Conservation (phyloP, 2,888 invertebrate species). For the Elysia crispata region DNA sequence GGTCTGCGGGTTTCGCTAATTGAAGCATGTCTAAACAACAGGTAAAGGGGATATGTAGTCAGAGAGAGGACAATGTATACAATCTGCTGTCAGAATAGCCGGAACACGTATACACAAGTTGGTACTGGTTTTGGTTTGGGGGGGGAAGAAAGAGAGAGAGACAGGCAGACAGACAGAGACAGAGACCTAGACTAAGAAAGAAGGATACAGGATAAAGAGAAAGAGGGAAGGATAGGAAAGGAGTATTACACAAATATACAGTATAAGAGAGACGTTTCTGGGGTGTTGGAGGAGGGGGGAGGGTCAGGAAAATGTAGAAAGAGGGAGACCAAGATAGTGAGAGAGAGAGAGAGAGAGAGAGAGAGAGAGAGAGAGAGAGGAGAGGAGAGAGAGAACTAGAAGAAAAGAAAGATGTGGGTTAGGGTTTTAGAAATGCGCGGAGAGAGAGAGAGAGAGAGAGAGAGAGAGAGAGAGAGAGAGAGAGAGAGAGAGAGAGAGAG, state of each 20-base stretch:
- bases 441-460: neutral
- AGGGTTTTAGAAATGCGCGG: neutral
- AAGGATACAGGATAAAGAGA: too few species aligned
- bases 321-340: neutral
- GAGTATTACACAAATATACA: too few species aligned
- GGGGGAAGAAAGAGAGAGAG: too few species aligned
- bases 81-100: neutral
- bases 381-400: too few species aligned
- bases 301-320: neutral
- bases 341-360: neutral
- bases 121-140: too few species aligned
- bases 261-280: too few species aligned
- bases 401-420: neutral
- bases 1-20: constrained; percentile 26
- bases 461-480: neutral
- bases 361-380: neutral
- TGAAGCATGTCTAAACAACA: constrained; percentile 26
- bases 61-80: neutral
- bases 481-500: neutral
- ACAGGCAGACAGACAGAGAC: too few species aligned
- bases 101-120: too few species aligned
- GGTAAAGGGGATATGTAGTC: neutral
- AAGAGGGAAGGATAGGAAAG: too few species aligned
- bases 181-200: too few species aligned
- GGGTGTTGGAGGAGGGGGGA: too few species aligned